Conservation (phyloP, 2,797 vertebrate genomes). For the Moxostoma hubbsi region DNA sequence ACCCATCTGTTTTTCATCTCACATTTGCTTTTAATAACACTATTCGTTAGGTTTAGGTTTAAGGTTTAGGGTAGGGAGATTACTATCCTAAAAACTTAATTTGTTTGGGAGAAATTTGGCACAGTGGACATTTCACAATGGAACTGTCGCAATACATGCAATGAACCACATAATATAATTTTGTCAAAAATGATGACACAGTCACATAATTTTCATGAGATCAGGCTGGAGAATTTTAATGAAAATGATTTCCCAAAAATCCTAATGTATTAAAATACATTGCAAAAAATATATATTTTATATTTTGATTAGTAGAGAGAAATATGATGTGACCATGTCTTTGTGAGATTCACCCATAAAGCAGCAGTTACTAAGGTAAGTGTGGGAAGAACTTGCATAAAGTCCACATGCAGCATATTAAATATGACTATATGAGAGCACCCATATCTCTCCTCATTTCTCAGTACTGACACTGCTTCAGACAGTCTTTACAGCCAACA, state of each 20-base stretch:
- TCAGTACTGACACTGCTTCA: slow-evolving; percentile 20
- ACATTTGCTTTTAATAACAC: too few species aligned
- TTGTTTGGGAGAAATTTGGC: too few species aligned
- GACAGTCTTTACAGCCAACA: slow-evolving; percentile 35
- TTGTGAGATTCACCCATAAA: background rate
- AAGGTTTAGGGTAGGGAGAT: too few species aligned
- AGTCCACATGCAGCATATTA: slow-evolving; percentile 32
- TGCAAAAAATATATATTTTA: background rate
- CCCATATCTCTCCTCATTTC: slow-evolving; percentile 17
- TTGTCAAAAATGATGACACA: too few species aligned
- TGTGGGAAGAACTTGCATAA: slow-evolving; percentile 23
- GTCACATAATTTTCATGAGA: too few species aligned
- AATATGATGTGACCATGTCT: background rate
- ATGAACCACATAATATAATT: too few species aligned
- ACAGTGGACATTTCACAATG: too few species aligned
- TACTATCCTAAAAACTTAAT: too few species aligned
- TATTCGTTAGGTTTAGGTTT: too few species aligned
- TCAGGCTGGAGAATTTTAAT: background rate
- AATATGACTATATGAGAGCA: background rate
- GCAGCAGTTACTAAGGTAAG: slow-evolving; percentile 1
- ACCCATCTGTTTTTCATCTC: too few species aligned
- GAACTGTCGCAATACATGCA: too few species aligned
- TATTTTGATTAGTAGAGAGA: background rate
- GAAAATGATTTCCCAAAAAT: background rate
- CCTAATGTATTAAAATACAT: background rate